Base-by-base conservation (phyloP, 2,888 invertebrate species). In the Phorcus lineatus region DNA sequence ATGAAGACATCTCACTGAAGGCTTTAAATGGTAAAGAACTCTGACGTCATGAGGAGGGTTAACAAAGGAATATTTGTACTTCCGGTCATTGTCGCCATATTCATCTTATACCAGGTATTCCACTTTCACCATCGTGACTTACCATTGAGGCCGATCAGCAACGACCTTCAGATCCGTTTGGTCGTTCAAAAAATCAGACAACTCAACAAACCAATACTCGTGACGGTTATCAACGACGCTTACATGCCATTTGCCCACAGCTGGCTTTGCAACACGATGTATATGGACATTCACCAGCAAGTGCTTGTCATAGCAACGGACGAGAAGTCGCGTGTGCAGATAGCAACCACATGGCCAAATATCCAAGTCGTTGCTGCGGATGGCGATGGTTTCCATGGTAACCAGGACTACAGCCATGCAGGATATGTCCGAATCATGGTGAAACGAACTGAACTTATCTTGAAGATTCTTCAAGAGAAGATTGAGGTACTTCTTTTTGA, bases 391-490 rank as follows among this genome's bases (percentile, higher is more conserved):
- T 76, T 83, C 6, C 70, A 81, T n/a, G 88, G 88, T 9, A 81
- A 85, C 57, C 88, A 88, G 76, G 82, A 80, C 1, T 90, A 88
- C 79, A 88, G 88, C 74, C 83, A 87, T 62, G 88, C 83, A 0
- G 89, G 88, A 0, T 89, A 90, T 81, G 85, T 89, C 3, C 86
- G 84, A 74, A 82, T 90, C n/a, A 88, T 88, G 88, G 82, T 86
- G 2, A 77, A 84, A 19, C 80, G 89, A 40, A 87, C 88, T 9
- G 83, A 86, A 74, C 81, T 86, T 66, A 55, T 88, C 11, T 57
- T 84, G 36, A 47, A 80, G 0, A 80, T 89, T 66, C 70, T 89
- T 2, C 70, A 82, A 67, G 79, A 84, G 13, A 76, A 85, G 22
- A 67, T 89, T 28, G 85, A 84, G 57, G 75, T 88, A 1, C 87